A percentile compares a stretch with the other conserved stretches of the same genome.
phyloP scores from a whole-genome alignment of 2,797 vertebrate species.

The Phataginus tetradactyla region DNA sequence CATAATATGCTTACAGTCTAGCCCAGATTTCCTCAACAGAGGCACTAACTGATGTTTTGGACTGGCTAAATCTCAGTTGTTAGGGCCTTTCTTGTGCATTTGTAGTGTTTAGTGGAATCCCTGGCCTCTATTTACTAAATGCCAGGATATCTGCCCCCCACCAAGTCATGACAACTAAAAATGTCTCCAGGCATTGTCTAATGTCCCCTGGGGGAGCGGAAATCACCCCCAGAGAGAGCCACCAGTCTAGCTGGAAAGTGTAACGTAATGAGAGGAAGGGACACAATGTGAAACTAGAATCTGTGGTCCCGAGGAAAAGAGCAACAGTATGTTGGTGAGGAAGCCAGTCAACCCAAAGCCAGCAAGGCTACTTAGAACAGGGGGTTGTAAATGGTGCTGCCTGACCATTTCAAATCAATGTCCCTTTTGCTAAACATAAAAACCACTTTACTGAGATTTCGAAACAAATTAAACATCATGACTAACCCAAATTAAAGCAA shows the following conservation, averaged over 20 bases:
- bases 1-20: not conserved
- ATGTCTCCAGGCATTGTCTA: conserved; percentile 25
- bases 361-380: not conserved
- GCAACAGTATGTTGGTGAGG: not conserved
- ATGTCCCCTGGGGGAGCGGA: not conserved
- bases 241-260: not conserved
- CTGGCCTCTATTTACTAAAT: not conserved
- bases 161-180: not conserved
- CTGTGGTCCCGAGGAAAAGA: not conserved
- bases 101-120: not conserved
- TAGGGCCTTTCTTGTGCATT: not conserved
- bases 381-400: not conserved
- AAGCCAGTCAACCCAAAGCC: not conserved
- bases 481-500: conserved; percentile 27
- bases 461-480: conserved; percentile 52
- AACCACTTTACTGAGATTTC: conserved; percentile 35
- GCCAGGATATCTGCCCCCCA: not conserved
- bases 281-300: not conserved
- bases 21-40: conserved; percentile 15
- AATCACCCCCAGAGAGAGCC: not conserved
- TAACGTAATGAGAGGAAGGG: not conserved
- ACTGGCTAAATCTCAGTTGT: not conserved
- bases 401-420: not conserved
- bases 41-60: not conserved
- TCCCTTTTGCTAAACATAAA: conserved; percentile 33